Evolutionary conservation across 2,797 vertebrate species (phyloP), one percentile per base, ranked within the genome.

Genomic region (Carcharodon carcharias): DNA sequence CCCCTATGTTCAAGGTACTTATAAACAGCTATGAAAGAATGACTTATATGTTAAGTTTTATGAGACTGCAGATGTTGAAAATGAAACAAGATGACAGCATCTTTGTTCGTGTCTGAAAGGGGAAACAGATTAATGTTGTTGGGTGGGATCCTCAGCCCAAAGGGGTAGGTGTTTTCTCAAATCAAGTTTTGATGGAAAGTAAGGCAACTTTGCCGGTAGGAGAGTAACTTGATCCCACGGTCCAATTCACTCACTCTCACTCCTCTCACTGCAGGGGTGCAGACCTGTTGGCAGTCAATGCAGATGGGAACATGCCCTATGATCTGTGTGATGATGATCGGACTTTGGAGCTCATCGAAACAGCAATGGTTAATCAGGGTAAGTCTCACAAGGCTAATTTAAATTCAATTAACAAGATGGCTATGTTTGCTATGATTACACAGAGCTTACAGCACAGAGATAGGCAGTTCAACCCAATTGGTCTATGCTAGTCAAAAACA

Each of bases 281-380:
- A 16, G 98, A 99, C 97, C 97, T 99, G 96, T 96, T 99, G 96
- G 99, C 98, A 0, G 99, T 99, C 85, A 99, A 99, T 97, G 99
- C 99, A 0, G 99, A 99, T 87, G 99, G 99, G 96, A 99, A 99
- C 97, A 99, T 99, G 99, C 99, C 99, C 0, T 99, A 99, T 21
- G 99, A 99, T 97, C 98, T 99, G 96, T 99, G 99, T 96, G 99
- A 99, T 97, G 99, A 99, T 58, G 99, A 99, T 97, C 98, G 98
- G 21, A 99, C 99, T 21, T 98, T 99, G 97, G 99, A 99, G 97
- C 98, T 99, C 97, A 99, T 99, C 28, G 99, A 99, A 98, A 99
- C 98, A 0, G 99, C 99, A 96, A 99, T 99, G 99, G 99, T 99
- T 31, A 99, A 99, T 97, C 98, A 99, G 98, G 99, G 99, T 99